Conservation (phyloP, 2,888 invertebrate species). For the Druceiella hillmani region DNA sequence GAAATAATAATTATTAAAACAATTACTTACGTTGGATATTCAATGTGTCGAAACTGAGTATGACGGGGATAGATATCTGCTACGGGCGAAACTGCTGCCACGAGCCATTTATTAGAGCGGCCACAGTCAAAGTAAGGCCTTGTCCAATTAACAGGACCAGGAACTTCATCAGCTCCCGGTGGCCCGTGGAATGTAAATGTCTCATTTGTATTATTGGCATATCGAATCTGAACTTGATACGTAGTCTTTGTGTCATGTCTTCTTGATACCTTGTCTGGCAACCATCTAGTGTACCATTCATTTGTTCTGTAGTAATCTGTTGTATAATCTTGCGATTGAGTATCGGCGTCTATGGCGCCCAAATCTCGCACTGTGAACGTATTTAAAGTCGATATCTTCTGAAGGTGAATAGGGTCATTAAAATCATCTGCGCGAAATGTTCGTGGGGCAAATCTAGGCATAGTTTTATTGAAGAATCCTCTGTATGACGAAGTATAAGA, state of each 20-base stretch:
- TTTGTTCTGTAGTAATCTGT: conserved; percentile 87
- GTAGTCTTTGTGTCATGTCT: conserved; percentile 89
- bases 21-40: conserved; percentile 91
- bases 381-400: conserved; percentile 91
- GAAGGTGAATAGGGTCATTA: conserved; percentile 90
- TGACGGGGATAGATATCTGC: conserved; percentile 94
- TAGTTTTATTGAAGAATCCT: conserved; percentile 94
- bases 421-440: conserved; percentile 90
- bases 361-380: conserved; percentile 85
- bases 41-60: conserved; percentile 87
- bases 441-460: conserved; percentile 90
- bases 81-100: conserved; percentile 89
- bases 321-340: conserved; percentile 82
- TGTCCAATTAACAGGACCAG: conserved; percentile 92
- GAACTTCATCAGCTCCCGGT: conserved; percentile 83
- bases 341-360: conserved; percentile 76
- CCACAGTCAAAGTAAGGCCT: conserved; percentile 96
- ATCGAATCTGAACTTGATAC: conserved; percentile 89
- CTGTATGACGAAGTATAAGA: conserved; percentile 92
- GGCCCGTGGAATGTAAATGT: conserved; percentile 96
- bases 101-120: conserved; percentile 91
- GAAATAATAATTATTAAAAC: too few species aligned
- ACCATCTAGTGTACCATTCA: conserved; percentile 90
- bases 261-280: conserved; percentile 79
- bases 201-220: conserved; percentile 91